Evolutionary conservation across 2,797 vertebrate genomes (phyloP), one percentile per base, ranked within the genome.

Genomic region (Falco naumanni): DNA sequence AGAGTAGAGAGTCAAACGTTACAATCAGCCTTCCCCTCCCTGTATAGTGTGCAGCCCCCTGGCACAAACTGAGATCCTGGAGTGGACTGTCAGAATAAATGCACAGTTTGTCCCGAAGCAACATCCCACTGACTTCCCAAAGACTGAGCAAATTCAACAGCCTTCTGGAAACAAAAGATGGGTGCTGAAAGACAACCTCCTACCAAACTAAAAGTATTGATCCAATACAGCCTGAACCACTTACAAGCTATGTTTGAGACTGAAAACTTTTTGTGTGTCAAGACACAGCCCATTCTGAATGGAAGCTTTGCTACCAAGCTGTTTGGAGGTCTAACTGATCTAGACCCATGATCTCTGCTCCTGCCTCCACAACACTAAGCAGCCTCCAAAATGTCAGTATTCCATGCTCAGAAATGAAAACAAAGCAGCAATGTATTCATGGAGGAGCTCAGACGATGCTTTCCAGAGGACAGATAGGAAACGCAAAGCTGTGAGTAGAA

Each of bases 371-470:
- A 66, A 50, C 8, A 28, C 15, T 28, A 19, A 37, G 33, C 1
- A 1, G 10, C 56, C 45, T 78, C n/a, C 19, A 82, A 94, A 79
- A 50, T 6, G 5, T 37, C 5, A 4, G 7, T 1, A 8, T 77
- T 51, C 74, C 37, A 43, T 29, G 13, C 13, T 47, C 45, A 60
- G 37, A 81, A 57, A 85, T 15, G 37, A 76, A 74, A 90, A 83
- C 26, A 45, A 70, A 34, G 25, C 12, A 71, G 12, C 5, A 29
- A n/a, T 0, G 0, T 37, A 33, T n/a, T 43, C 47, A 59, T 4
- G 10, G 14, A 71, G 15, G 8, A 31, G 9, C 5, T 72, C 25
- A n/a, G 64, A 17, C 7, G 29, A 16, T 5, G 6, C 13, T 68
- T 90, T 80, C 43, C 48, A 51, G n/a, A 78, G 22, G 39, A 54